These are phyloP conservation scores for Leucozona laternaria DNA, from an alignment of 2,888 invertebrate species.

Conservation along the genomic window DNA sequence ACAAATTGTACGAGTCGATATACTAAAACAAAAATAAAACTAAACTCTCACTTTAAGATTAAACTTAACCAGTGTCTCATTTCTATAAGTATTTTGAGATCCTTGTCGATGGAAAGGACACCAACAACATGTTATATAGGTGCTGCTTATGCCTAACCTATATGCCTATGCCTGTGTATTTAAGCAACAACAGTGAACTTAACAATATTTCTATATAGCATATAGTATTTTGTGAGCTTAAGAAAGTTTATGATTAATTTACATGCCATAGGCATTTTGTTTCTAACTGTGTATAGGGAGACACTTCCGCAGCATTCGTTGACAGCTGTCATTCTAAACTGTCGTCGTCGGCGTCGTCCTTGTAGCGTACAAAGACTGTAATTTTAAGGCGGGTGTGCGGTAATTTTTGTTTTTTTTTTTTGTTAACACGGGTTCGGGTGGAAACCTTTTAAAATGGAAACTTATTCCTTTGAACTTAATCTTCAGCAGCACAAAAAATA, in stretches of 20 bases:
- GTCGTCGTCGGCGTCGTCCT: no score
- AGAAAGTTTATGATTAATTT: background rate
- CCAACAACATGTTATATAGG: no score
- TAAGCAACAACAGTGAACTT: background rate
- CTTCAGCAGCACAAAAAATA: background rate
- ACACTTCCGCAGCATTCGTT: background rate
- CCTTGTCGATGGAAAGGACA: background rate
- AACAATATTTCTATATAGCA: background rate
- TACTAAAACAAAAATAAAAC: background rate
- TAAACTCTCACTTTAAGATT: background rate
- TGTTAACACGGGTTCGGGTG: background rate
- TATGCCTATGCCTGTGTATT: background rate
- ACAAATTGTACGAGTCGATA: background rate
- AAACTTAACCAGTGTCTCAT: background rate
- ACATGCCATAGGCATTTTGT: background rate
- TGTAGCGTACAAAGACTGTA: background rate
- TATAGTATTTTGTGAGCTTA: background rate
- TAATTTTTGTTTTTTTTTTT: background rate
- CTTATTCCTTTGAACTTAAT: background rate
- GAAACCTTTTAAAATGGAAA: background rate
- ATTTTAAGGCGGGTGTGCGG: background rate
- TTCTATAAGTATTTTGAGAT: background rate
- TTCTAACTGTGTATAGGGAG: background rate
- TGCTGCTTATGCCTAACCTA: background rate
- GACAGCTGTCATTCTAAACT: slow-evolving; percentile 1